Evolutionary conservation across 2,888 invertebrate species (phyloP).

Genomic region (Vannuccia rotundouncinata): DNA sequence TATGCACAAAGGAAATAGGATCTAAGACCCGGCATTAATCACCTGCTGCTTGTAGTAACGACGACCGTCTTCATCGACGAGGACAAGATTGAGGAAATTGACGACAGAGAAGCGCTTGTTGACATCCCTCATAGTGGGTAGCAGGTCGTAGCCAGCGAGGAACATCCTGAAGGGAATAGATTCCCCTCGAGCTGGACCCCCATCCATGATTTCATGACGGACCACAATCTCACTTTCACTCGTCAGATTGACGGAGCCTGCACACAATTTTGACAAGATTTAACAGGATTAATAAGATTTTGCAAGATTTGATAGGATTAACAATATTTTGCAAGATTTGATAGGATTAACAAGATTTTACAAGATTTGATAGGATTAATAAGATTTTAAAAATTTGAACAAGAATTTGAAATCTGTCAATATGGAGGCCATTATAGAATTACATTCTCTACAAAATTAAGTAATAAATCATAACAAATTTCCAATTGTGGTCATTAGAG

Average conservation of each 20-base stretch:
- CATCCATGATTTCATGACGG: constrained; percentile 99
- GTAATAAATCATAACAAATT: no score
- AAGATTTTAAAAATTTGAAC: no score
- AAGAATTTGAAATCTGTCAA: no score
- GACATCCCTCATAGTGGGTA: constrained; percentile 97
- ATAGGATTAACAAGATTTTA: no score
- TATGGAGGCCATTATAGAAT: no score
- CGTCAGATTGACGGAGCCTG: constrained; percentile 73
- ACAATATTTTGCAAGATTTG: no score
- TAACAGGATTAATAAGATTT: no score
- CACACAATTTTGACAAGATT: no score
- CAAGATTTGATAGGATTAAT: no score
- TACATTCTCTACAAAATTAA: no score
- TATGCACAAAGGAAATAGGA: background rate
- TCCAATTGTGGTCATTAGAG: no score
- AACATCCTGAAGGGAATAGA: constrained; percentile 98
- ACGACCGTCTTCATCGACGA: constrained; percentile 97
- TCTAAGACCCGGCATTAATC: background rate
- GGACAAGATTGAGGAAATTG: constrained; percentile 91
- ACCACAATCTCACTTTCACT: constrained; percentile 98
- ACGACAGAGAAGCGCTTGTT: constrained; percentile 98
- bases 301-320: no score
- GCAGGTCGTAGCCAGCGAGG: constrained; percentile 91
- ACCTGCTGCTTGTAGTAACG: constrained; percentile 98
- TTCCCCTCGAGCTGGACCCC: constrained; percentile 92